These are phyloP conservation scores for Myodes glareolus DNA, from an alignment of 2,113 vertebrate genomes.

Conservation along the genomic window DNA sequence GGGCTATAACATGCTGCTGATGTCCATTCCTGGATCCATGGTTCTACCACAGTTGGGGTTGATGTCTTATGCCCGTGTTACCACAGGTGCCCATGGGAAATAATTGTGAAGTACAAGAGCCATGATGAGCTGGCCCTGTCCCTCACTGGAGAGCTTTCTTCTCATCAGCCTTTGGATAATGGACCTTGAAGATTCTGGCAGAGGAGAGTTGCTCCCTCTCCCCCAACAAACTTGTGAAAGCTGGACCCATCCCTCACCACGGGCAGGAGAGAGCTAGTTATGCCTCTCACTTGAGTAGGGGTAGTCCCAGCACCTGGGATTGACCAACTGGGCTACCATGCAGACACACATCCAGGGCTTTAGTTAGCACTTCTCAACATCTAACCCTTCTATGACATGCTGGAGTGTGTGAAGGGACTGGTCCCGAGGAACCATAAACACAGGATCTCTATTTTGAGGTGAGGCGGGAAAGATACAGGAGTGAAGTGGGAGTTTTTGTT, in stretches of 20 bases:
- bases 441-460: not conserved
- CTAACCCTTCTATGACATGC: not conserved
- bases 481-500: not conserved
- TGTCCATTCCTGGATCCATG: not conserved
- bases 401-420: not conserved
- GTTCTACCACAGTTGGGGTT: not conserved
- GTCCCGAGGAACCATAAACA: not conserved
- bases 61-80: not conserved
- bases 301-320: not conserved
- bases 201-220: not conserved
- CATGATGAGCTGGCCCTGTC: not conserved
- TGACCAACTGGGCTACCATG: not conserved
- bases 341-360: not conserved
- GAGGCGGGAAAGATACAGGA: not conserved
- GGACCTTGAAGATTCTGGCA: not conserved
- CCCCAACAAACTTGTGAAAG: not conserved
- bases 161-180: not conserved
- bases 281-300: not conserved
- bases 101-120: not conserved
- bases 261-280: too few relatives aligned
- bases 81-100: not conserved
- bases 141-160: not conserved
- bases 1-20: not conserved
- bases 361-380: not conserved
- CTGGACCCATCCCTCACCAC: not conserved